Evolutionary conservation across 2,888 invertebrate species (phyloP), one percentile per base, ranked within the genome.

Genomic region (Chrysotoxum bicinctum): DNA sequence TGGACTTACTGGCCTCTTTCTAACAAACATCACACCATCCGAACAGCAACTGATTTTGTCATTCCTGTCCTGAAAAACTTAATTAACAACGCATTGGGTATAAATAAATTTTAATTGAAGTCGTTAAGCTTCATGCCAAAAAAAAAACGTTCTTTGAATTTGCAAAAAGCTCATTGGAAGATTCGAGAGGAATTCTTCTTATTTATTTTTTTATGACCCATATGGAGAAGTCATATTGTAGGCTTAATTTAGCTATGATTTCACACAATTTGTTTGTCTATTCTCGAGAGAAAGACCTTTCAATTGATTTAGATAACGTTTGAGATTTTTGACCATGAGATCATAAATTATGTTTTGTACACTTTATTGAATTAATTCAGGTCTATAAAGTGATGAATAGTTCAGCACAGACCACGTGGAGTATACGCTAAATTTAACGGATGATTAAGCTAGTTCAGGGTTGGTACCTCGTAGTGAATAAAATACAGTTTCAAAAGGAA

Each of bases 201-300:
- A 2, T 5, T 35, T 58, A 66, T 66, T 7, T 37, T 62, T 62
- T 60, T 54, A 81, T 62, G 69, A 75, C 62, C 69, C 69, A 80
- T 32, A 62, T 69, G 69, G 48, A 64, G 56, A 26, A 32, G 40
- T 62, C 16, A 19, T 62, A 32, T 62, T 37, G 43, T 52, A 50
- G 32, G 56, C 26, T 81, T 66, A 76, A 81, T 77, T 76, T 70
- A 64, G 70, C 64, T 72, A 77, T 81, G 81, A 81, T 77, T 72
- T 81, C 70, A 81, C 64, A 10, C 68, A 21, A 19, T 19, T 54
- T 54, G 14, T n/a, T 30, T 21, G n/a, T 64, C n/a, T 19, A 35
- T 56, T 23, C 35, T 52, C 73, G 19, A 19, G 14, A 26, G n/a
- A 19, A 62, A 60, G 32, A 32, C 37, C 14, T 48, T 70, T 76